A percentile compares a stretch with the other conserved stretches of the same genome.
Evolutionary conservation across 2,113 vertebrate genomes (phyloP).

Genomic region (Brachypodius melanocephalos): DNA sequence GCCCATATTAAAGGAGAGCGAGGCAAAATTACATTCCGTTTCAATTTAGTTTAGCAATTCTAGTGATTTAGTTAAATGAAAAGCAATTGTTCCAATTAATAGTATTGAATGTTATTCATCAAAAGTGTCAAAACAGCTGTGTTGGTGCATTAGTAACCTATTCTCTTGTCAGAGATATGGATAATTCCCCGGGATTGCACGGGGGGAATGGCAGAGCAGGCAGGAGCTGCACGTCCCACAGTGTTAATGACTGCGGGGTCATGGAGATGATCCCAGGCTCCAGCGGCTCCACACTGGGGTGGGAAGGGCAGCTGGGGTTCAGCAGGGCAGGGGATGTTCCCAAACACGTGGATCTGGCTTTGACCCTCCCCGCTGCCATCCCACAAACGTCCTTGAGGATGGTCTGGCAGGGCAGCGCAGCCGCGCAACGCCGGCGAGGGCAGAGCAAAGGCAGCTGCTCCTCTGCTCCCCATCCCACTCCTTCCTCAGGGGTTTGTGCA

Average conservation of each 20-base stretch:
- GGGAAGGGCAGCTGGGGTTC: not conserved
- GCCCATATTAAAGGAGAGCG: slow-evolving; percentile 78
- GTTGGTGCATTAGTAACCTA: slow-evolving; percentile 83
- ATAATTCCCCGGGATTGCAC: slow-evolving; percentile 71
- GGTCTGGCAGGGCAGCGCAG: not conserved
- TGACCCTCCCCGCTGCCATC: not conserved
- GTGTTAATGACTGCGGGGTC: not conserved
- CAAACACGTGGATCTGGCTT: fast-evolving
- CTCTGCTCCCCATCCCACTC: not conserved
- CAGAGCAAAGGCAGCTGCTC: fast-evolving
- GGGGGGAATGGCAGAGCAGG: slow-evolving; percentile 35
- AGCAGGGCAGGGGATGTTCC: not conserved
- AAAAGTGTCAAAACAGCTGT: slow-evolving; percentile 84
- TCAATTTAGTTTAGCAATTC: slow-evolving; percentile 85
- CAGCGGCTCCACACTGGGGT: fast-evolving
- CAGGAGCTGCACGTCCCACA: not conserved
- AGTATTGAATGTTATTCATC: slow-evolving; percentile 92
- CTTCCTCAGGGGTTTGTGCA: fast-evolving
- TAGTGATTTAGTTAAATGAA: slow-evolving; percentile 89
- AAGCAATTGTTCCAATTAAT: slow-evolving; percentile 92
- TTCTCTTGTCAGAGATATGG: slow-evolving; percentile 80
- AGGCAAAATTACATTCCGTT: slow-evolving; percentile 83
- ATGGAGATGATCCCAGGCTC: not conserved
- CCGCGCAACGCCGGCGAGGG: fast-evolving
- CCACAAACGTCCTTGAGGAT: fast-evolving